Base-by-base conservation (phyloP, 2,888 invertebrate genomes). In the Plebejus argus region DNA sequence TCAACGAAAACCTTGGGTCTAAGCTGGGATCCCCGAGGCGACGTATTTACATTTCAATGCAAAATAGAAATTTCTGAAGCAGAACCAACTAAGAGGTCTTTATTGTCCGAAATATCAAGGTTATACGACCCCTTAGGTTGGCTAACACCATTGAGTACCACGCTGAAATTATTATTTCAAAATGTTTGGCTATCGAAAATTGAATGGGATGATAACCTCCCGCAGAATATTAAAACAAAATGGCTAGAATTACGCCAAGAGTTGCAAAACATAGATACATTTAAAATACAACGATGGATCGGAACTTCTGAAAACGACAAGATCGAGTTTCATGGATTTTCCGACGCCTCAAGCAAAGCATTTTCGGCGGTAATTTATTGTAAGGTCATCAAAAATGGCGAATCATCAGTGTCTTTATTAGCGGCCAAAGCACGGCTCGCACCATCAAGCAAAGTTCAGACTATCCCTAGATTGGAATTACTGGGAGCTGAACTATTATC, bases 1-100 rank as follows among this genome's bases (percentile, higher is more conserved):
- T 76, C 77, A 8, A 77, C 74, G 0, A 80, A 80, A 77, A 77
- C 80, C 6, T 76, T 80, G 18, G 79, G 78, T 5, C 45, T 79
- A 8, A 28, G 61, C 4, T 80, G 79, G 78, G 70, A 78, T 53
- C 75, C 79, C 5, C 18, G 15, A n/a, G 18, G 78, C 10, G 80
- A 80, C 33, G 12, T 28, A 10, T 80, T 80, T 20, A 58, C 56
- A 4, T 79, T 78, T 35, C 45, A 70, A 61, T n/a, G 56, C n/a
- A 56, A 56, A 56, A n/a, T 56, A 5, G n/a, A 56, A n/a, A 6
- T n/a, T 3, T 20, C 66, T 15, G 74, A 76, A 12, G 7, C 33
- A 18, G 70, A 70, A 70, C 70, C 70, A 1, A 70, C 70, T 28
- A 70, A 70, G 23, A 28, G 70, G 10, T 33, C 15, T 70, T 33